Percentiles rank a stretch among this genome's conserved stretches.
phyloP scores from a whole-genome alignment of 2,113 vertebrate genomes.

The Pelecanus crispus region DNA sequence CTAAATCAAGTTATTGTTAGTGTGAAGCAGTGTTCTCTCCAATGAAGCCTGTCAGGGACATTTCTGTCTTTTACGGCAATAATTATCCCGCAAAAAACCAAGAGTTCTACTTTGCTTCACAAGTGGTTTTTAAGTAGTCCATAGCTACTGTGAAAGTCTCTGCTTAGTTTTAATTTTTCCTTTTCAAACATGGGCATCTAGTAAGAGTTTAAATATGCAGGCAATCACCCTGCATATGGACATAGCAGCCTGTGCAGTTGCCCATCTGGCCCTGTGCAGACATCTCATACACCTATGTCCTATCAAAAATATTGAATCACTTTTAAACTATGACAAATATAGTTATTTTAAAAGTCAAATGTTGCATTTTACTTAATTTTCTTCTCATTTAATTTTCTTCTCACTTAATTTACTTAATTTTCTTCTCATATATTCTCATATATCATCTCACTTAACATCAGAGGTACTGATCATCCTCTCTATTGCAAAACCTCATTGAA shows the following conservation, averaged over 20 bases:
- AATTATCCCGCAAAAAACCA: neutral
- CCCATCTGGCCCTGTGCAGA: neutral
- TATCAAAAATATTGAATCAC: neutral
- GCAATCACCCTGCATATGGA: neutral
- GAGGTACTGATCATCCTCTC: neutral
- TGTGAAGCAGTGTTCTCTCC: conserved; percentile 43
- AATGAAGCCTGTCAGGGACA: conserved; percentile 26
- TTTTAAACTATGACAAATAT: neutral
- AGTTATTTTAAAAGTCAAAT: neutral
- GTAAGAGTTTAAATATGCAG: neutral
- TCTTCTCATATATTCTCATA: too few species aligned
- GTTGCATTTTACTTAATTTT: neutral
- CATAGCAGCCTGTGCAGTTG: neutral
- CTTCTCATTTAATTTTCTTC: neutral
- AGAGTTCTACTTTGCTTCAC: neutral
- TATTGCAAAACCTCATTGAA: neutral
- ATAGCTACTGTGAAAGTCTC: neutral
- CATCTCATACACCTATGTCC: neutral
- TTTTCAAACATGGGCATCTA: neutral
- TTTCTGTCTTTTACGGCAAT: conserved; percentile 17
- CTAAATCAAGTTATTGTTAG: conserved; percentile 48
- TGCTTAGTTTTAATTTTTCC: neutral
- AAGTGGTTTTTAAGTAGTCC: neutral
- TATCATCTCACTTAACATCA: neutral
- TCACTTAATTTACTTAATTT: neutral